phyloP scores from a whole-genome alignment of 2,797 vertebrate species.

The Phyllotis vaccarum region DNA sequence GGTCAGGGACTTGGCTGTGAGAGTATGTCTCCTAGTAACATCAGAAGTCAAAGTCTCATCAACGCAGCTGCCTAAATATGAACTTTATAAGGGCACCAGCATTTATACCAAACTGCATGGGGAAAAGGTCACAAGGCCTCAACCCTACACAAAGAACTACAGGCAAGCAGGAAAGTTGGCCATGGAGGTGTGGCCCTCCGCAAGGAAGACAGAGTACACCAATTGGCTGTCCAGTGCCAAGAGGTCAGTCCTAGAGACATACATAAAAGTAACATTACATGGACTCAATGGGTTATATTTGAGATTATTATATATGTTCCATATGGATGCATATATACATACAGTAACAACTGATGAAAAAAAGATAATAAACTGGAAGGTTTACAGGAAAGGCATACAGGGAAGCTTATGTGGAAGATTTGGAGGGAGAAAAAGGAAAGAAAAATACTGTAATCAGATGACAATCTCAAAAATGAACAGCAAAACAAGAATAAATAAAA shows the following conservation, averaged over 20 bases:
- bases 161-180: not conserved
- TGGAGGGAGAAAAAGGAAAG: not conserved
- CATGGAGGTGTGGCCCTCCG: no score
- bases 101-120: not conserved
- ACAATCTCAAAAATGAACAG: not conserved
- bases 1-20: not conserved
- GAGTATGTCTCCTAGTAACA: not conserved
- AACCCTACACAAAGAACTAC: not conserved
- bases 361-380: not conserved
- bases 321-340: not conserved
- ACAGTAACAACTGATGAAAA: not conserved
- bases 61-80: not conserved
- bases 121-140: not conserved
- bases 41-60: not conserved
- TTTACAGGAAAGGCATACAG: not conserved
- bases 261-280: not conserved
- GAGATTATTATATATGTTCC: not conserved
- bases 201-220: not conserved
- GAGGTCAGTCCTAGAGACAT: not conserved
- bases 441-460: not conserved
- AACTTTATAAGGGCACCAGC: not conserved
- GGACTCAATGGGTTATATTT: not conserved
- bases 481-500: not conserved
- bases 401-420: not conserved
- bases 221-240: not conserved